A percentile compares a stretch with the other conserved stretches of the same genome.
Evolutionary conservation across 2,888 invertebrate species (phyloP).

Genomic region (Linyphia triangularis): DNA sequence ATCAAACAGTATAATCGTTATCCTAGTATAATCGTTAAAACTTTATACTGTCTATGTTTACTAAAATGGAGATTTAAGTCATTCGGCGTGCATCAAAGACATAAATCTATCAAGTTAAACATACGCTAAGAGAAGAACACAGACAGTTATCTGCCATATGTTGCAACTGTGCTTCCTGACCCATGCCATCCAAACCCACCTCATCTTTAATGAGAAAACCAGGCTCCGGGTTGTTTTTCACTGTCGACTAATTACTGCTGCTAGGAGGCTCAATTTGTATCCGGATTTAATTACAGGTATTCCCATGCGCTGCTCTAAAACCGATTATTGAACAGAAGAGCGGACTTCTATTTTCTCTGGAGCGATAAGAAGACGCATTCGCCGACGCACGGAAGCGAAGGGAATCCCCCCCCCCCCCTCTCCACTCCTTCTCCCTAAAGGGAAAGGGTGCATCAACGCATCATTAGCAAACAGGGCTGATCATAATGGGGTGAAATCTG

Average conservation of each 20-base stretch:
- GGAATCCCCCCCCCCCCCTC: not conserved
- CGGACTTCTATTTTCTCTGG: slow-evolving; percentile 56
- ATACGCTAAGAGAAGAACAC: not conserved
- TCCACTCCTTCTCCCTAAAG: no score
- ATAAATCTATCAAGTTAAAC: slow-evolving; percentile 3
- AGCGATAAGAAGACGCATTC: slow-evolving; percentile 65
- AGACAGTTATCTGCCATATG: not conserved
- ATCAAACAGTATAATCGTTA: no score
- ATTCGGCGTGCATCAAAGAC: no score
- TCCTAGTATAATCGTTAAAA: no score
- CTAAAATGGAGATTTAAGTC: no score
- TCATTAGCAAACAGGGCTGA: slow-evolving; percentile 50
- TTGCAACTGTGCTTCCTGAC: not conserved
- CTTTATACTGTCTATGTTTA: no score
- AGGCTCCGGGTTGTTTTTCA: slow-evolving; percentile 46
- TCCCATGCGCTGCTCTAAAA: slow-evolving; percentile 54
- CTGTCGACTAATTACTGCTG: slow-evolving; percentile 50
- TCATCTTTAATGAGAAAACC: slow-evolving; percentile 47
- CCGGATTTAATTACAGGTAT: slow-evolving; percentile 69
- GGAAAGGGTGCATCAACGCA: slow-evolving; percentile 39
- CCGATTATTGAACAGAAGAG: slow-evolving; percentile 53
- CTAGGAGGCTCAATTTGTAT: slow-evolving; percentile 59
- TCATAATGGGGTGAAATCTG: slow-evolving; percentile 52
- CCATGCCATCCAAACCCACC: not conserved
- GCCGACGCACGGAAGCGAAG: not conserved